Evolutionary conservation across 1,140 invertebrate species (phyloP).

Genomic region (Copidosoma floridanum): DNA sequence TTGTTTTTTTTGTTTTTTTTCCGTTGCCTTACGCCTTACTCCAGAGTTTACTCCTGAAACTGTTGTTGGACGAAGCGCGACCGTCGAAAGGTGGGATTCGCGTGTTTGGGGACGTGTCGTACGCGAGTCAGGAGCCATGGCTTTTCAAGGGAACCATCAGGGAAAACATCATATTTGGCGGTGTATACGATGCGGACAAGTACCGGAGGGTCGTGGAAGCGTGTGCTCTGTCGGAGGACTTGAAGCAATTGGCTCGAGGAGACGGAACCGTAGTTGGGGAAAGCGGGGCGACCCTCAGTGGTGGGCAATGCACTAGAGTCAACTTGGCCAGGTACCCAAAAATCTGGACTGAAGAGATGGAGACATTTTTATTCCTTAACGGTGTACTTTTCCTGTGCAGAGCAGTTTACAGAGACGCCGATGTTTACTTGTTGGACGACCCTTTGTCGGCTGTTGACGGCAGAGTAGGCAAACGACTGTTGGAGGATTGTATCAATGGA

Average conservation of each 20-base stretch:
- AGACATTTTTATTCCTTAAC: too few species aligned
- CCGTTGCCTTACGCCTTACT: too few species aligned
- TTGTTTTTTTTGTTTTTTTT: background rate
- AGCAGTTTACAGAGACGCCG: slow-evolving; percentile 76
- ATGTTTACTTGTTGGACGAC: slow-evolving; percentile 79
- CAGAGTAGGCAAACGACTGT: slow-evolving; percentile 75
- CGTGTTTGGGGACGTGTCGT: slow-evolving; percentile 66
- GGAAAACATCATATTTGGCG: slow-evolving; percentile 51
- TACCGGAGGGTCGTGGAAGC: slow-evolving; percentile 73
- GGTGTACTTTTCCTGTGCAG: too few species aligned
- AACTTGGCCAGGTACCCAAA: slow-evolving; percentile 71
- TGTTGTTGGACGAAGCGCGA: slow-evolving; percentile 71
- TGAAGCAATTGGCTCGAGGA: slow-evolving; percentile 70
- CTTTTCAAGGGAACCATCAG: slow-evolving; percentile 39
- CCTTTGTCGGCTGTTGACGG: slow-evolving; percentile 75
- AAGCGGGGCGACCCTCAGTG: slow-evolving; percentile 78
- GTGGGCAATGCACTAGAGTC: slow-evolving; percentile 88
- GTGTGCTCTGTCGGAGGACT: slow-evolving; percentile 75
- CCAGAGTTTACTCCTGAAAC: slow-evolving; percentile 73
- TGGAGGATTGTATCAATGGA: slow-evolving; percentile 65
- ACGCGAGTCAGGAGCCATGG: slow-evolving; percentile 78
- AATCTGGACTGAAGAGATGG: too few species aligned
- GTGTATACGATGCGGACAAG: slow-evolving; percentile 61
- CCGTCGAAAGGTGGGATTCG: slow-evolving; percentile 62
- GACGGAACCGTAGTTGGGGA: slow-evolving; percentile 87